Conservation (phyloP, 2,113 vertebrate genomes). For the Salminus brasiliensis region DNA sequence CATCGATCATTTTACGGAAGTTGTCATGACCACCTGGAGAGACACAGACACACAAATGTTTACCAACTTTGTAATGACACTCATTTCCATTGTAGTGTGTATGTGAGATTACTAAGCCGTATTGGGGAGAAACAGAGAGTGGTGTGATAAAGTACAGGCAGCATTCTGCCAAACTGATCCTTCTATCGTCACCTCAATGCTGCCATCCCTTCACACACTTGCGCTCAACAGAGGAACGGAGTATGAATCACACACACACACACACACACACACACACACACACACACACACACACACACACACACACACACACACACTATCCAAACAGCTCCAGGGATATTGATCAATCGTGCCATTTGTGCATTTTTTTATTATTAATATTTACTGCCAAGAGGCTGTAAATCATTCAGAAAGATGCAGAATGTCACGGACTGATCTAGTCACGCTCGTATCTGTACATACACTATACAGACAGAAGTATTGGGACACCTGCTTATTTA, state of each 20-base stretch:
- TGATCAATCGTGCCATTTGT: neutral
- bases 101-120: constrained; percentile 3
- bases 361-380: neutral
- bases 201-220: constrained; percentile 30
- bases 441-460: too few relatives aligned
- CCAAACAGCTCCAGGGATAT: neutral
- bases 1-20: constrained; percentile 91
- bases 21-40: constrained; percentile 87
- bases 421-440: neutral
- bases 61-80: constrained; percentile 13
- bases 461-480: too few relatives aligned
- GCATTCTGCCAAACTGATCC: constrained; percentile 6
- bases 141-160: constrained; percentile 29
- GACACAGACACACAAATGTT: constrained; percentile 44
- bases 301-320: neutral
- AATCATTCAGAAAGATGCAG: neutral
- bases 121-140: neutral
- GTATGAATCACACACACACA: neutral
- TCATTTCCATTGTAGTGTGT: constrained; percentile 25
- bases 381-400: neutral
- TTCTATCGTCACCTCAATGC: neutral
- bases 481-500: too few relatives aligned
- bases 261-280: neutral
- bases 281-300: neutral
- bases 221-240: neutral